These are phyloP conservation scores for Trichonephila clavipes DNA, from an alignment of 1,140 invertebrate genomes.

Conservation along the genomic window DNA sequence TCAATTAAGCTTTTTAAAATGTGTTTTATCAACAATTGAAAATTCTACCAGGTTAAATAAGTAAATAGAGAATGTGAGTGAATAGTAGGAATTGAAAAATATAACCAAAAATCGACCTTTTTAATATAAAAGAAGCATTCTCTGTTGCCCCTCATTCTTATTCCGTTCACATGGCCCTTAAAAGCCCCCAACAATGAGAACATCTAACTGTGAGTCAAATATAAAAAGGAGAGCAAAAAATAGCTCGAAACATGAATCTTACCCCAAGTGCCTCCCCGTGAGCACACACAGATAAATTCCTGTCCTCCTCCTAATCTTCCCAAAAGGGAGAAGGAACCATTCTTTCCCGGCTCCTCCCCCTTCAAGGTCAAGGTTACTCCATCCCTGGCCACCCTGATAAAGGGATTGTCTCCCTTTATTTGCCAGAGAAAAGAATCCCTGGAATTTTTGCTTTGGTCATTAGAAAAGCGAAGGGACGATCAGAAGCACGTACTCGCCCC, in stretches of 20 bases:
- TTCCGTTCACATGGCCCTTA: too few relatives aligned
- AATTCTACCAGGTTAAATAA: too few relatives aligned
- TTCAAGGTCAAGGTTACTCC: not conserved
- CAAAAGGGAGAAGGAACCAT: not conserved
- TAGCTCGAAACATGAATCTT: not conserved
- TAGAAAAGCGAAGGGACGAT: not conserved
- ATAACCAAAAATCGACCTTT: too few relatives aligned
- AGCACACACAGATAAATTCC: not conserved
- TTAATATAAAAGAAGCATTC: too few relatives aligned
- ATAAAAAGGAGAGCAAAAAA: not conserved
- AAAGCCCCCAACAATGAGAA: too few relatives aligned
- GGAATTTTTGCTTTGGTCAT: not conserved
- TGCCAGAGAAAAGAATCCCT: too few relatives aligned
- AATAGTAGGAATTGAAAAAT: too few relatives aligned
- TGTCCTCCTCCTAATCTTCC: not conserved
- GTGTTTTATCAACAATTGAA: too few relatives aligned
- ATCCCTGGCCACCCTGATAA: not conserved
- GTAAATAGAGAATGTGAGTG: too few relatives aligned
- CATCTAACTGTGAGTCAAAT: not conserved
- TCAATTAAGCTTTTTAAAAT: too few relatives aligned
- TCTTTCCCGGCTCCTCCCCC: not conserved
- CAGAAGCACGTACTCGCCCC: not conserved
- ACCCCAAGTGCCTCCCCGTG: not conserved
- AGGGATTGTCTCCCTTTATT: constrained; percentile 2
- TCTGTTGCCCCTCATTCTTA: too few relatives aligned